phyloP scores from a whole-genome alignment of 2,113 vertebrate species.

The Tenrec ecaudatus region DNA sequence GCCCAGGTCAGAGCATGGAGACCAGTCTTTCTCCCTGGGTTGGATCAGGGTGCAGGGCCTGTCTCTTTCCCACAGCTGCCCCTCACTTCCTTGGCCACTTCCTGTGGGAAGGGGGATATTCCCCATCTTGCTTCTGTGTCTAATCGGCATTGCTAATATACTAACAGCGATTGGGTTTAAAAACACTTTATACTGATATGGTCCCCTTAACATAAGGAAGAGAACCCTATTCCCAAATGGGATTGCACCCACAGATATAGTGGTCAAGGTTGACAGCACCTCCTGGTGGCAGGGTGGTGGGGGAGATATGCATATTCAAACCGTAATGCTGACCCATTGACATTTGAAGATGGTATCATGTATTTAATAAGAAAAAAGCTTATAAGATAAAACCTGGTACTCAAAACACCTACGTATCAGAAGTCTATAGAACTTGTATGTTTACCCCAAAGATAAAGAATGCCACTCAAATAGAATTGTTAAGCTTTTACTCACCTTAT shows the following conservation, averaged over 20 bases:
- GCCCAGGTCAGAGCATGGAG: background rate
- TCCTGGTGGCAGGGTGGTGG: background rate
- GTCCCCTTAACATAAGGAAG: background rate
- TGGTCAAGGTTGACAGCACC: background rate
- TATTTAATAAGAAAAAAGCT: conserved; percentile 21
- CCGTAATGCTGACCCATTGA: background rate
- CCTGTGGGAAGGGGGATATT: background rate
- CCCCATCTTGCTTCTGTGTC: background rate
- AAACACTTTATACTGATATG: background rate
- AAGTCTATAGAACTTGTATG: background rate
- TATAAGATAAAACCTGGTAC: conserved; percentile 24
- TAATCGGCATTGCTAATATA: background rate
- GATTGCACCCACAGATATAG: background rate
- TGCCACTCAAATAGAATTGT: conserved; percentile 1
- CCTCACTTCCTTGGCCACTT: background rate
- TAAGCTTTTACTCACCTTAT: conserved; percentile 30
- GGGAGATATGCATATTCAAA: background rate
- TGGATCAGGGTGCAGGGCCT: background rate
- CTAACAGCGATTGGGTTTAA: background rate
- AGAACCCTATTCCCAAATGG: background rate
- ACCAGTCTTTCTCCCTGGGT: background rate
- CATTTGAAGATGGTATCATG: background rate
- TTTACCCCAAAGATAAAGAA: conserved; percentile 6
- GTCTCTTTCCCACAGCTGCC: background rate
- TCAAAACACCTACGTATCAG: background rate